Evolutionary conservation across 2,113 vertebrate genomes (phyloP), one percentile per base, ranked within the genome.

Genomic region (Hemichromis elongatus): DNA sequence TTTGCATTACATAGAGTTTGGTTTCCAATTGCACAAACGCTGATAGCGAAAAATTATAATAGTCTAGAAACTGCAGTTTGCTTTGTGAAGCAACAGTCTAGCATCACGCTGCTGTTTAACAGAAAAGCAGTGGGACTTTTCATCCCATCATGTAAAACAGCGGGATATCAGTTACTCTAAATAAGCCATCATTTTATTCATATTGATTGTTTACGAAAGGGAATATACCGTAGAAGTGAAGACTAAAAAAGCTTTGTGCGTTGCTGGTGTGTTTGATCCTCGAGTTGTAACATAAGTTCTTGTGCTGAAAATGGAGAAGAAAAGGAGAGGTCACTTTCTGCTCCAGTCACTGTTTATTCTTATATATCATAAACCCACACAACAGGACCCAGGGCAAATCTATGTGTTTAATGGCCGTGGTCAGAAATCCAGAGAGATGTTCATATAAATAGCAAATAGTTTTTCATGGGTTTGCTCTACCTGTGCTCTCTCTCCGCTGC

Each of bases 351-450:
- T 50, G 80, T 86, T 85, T 84, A 57, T 86, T 68, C 30, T 59
- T 6, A 30, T 80, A 56, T 78, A 21, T 75, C 6, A 30, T 5
- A 26, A 86, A 86, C 91, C 87, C 85, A 90, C 85, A n/a, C 89
- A 85, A 1, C 10, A 83, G 59, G 3, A 45, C 77, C 45, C 70
- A 61, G 66, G 85, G 84, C 82, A 5, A 59, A 84, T 53, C 14
- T 33, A 18, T 55, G 78, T 56, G 40, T 30, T 13, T 56, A 84
- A 21, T 35, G 54, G 80, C 84, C 21, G 55, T 21, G 68, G 75
- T 90, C 68, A 86, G 73, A 83, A 47, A 79, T 75, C 85, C 21
- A 61, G 79, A 88, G 75, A 82, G 63, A 88, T 81, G 70, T 83
- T 83, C 28, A 6, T 77, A 83, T 79, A 87, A 88, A 87, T 68